These are phyloP conservation scores for Lasioglossum villosulum DNA, from an alignment of 2,888 invertebrate genomes.

Conservation along the genomic window DNA sequence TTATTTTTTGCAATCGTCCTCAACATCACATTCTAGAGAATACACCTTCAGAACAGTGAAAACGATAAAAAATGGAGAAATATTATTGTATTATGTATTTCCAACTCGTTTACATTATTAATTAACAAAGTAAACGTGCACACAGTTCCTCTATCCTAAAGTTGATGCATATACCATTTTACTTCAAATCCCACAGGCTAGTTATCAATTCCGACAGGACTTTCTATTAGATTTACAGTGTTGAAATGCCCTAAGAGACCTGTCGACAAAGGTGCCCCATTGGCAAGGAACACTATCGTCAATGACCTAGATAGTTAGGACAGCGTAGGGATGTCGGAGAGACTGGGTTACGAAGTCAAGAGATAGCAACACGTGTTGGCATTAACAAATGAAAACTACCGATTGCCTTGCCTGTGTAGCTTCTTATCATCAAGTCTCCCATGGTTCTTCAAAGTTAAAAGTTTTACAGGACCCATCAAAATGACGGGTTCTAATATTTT, in stretches of 20 bases:
- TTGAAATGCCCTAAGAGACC: background rate
- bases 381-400: background rate
- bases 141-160: background rate
- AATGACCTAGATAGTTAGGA: slow-evolving; percentile 1
- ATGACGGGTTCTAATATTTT: no score
- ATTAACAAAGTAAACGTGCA: background rate
- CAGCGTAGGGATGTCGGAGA: background rate
- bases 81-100: background rate
- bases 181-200: background rate
- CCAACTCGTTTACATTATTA: background rate
- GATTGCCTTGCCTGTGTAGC: background rate
- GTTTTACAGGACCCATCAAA: no score
- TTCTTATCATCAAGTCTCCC: background rate
- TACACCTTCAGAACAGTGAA: background rate
- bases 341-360: slow-evolving; percentile 3
- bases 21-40: background rate
- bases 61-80: background rate
- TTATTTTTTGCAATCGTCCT: background rate
- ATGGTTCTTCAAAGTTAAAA: background rate
- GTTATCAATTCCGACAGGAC: background rate
- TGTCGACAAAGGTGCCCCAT: slow-evolving; percentile 8
- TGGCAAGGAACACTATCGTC: background rate
- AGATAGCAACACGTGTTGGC: background rate
- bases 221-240: slow-evolving; percentile 2
- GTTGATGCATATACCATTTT: background rate